Evolutionary conservation across 2,113 vertebrate genomes (phyloP).

Genomic region (Campylomormyrus tamandua): DNA sequence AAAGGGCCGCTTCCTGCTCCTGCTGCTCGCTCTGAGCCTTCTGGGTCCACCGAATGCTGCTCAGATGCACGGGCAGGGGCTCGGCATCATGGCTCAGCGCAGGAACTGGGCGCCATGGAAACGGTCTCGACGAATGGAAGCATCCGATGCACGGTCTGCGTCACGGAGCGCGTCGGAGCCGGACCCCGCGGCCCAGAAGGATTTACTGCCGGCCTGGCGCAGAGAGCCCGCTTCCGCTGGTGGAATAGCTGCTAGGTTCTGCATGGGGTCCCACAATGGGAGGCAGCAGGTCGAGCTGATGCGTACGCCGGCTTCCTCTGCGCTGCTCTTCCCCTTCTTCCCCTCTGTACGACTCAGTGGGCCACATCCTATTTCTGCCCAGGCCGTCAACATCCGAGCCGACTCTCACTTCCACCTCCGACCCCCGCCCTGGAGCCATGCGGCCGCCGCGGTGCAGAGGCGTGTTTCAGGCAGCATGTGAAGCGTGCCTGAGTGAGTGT

Average conservation of each 20-base stretch:
- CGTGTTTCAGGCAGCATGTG: background rate
- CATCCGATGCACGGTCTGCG: background rate
- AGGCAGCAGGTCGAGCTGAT: background rate
- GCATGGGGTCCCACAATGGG: background rate
- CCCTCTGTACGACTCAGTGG: background rate
- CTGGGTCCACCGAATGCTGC: background rate
- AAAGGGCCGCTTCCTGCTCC: background rate
- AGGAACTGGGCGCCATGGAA: background rate
- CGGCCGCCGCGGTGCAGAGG: background rate
- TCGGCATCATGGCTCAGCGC: background rate
- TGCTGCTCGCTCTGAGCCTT: background rate
- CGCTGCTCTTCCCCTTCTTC: background rate
- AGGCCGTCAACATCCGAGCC: background rate
- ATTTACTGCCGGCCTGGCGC: background rate
- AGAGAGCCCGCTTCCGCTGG: background rate
- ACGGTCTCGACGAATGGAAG: background rate
- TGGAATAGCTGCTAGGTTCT: too few relatives aligned
- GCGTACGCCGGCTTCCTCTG: background rate
- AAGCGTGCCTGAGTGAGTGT: background rate
- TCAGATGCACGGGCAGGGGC: background rate
- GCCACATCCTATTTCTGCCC: slow-evolving; percentile 17
- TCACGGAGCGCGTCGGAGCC: background rate
- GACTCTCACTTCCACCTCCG: background rate
- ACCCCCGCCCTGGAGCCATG: background rate
- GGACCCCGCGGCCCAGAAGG: background rate